Evolutionary conservation across 1,140 invertebrate species (phyloP).

Genomic region (Bombus polaris): DNA sequence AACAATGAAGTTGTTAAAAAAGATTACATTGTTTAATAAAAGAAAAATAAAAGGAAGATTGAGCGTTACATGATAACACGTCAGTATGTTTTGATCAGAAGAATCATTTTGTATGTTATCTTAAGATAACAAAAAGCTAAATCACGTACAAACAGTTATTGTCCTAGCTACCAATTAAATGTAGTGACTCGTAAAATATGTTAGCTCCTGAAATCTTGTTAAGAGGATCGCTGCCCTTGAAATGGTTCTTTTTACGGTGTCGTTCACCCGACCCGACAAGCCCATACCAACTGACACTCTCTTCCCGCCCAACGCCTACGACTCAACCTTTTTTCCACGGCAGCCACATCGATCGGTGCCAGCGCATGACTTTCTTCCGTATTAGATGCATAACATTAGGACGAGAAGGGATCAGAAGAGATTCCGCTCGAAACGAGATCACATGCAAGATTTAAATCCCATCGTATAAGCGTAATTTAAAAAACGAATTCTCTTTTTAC

Average conservation of each 20-base stretch:
- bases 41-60: neutral
- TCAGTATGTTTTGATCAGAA: too few relatives aligned
- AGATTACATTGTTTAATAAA: too few relatives aligned
- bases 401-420: neutral
- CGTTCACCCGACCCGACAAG: slow-evolving; percentile 42
- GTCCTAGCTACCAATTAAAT: neutral
- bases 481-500: neutral
- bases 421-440: neutral
- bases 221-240: slow-evolving; percentile 54
- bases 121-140: neutral
- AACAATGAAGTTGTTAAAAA: too few relatives aligned
- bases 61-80: neutral
- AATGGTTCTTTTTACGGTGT: slow-evolving; percentile 40
- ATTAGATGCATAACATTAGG: slow-evolving; percentile 22
- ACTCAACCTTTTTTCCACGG: neutral
- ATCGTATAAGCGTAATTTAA: neutral
- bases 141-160: neutral
- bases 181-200: neutral
- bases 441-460: neutral
- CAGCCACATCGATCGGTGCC: slow-evolving; percentile 8
- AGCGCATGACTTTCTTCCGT: slow-evolving; percentile 24
- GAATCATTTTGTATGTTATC: neutral
- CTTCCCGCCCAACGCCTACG: too few relatives aligned
- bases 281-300: neutral
- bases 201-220: slow-evolving; percentile 3